Evolutionary conservation across 2,888 invertebrate genomes (phyloP), one percentile per base, ranked within the genome.

Genomic region (Scelioninae gen. 2): DNA sequence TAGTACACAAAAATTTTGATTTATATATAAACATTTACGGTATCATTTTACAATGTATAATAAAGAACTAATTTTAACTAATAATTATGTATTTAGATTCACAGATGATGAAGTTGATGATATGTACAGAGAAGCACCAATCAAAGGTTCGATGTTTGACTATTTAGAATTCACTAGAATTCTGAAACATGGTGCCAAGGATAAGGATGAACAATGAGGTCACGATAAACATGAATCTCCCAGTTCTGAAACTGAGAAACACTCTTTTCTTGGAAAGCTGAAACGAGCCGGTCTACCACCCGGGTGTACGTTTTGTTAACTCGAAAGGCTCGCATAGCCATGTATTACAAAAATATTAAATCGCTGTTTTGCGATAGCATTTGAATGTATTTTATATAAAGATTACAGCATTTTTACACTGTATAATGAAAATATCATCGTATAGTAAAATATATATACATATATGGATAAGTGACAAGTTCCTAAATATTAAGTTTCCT

Each of bases 81-180:
- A n/a, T n/a, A n/a, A n/a, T n/a, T n/a, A n/a, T n/a, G n/a, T 25
- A 4, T 25, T 25, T 9, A 31, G 86, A 43, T 95, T 95, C 86
- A 91, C 94, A n/a, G 97, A 98, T 82, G 97, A 98, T 83, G 97
- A 98, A 87, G 97, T 99, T 0, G 99, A 99, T 86, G 98, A 98
- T 87, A 97, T 99, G 96, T 95, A 97, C 83, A 91, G 98, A 3
- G 99, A 99, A 87, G 99, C 99, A 28, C 99, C 99, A 2, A 98
- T 99, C 81, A 95, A 96, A 81, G 93, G 92, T 50, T 94, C 94
- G 0, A 90, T 96, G 85, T 99, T 99, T 85, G 96, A 99, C 88
- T 99, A 99, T 85, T 92, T 97, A 53, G 98, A 99, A 89, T 99
- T 99, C 86, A 99, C 98, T 31, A 93, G 98, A 83, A 99, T 99